phyloP scores from a whole-genome alignment of 2,888 invertebrate genomes.

The Cantharis flavilabris region DNA sequence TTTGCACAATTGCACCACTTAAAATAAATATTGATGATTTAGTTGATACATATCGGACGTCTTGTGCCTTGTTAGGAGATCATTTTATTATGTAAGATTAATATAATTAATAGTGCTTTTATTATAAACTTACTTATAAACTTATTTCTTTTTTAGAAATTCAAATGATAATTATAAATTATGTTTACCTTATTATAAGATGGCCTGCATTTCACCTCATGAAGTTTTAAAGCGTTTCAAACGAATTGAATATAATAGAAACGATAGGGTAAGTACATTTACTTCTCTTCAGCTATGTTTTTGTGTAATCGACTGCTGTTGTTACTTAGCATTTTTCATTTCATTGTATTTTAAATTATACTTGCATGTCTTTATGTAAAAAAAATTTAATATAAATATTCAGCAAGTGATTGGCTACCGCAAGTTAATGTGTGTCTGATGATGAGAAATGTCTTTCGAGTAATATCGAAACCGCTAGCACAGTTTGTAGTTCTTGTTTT shows the following conservation, averaged over 20 bases:
- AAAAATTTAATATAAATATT: too few species aligned
- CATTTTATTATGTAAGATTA: constrained; percentile 58
- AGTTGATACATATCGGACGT: constrained; percentile 56
- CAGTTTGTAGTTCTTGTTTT: too few species aligned
- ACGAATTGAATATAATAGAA: constrained; percentile 51
- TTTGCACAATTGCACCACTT: constrained; percentile 41
- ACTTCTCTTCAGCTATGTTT: background rate
- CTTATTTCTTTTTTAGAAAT: constrained; percentile 41
- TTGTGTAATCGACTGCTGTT: too few species aligned
- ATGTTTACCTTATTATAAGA: constrained; percentile 61
- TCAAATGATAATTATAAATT: constrained; percentile 47
- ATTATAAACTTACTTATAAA: background rate
- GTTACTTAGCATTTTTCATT: too few species aligned
- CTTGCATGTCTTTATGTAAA: too few species aligned
- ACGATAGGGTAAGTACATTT: constrained; percentile 43
- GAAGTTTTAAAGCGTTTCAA: constrained; percentile 56
- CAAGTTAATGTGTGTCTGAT: too few species aligned
- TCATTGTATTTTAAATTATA: too few species aligned
- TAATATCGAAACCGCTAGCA: too few species aligned
- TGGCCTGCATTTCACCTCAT: constrained; percentile 58
- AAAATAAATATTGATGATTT: constrained; percentile 53
- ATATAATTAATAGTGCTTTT: background rate
- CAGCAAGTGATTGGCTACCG: too few species aligned
- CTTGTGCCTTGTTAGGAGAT: constrained; percentile 63
- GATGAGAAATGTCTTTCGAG: too few species aligned